Base-by-base conservation (phyloP, 2,888 invertebrate species). In the Tipula unca region DNA sequence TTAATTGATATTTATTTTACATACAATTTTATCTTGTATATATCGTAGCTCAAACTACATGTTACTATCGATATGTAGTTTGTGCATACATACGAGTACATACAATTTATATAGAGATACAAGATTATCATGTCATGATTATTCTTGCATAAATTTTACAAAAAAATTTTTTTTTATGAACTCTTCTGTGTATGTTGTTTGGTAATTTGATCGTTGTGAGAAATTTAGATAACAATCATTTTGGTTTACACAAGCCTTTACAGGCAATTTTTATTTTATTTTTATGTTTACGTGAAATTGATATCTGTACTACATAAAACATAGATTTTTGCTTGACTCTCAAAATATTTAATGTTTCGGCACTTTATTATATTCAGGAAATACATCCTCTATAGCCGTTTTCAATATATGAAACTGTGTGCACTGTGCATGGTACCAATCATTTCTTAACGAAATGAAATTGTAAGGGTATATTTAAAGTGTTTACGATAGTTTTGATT, bases 1-100 rank as follows among this genome's bases (percentile, higher is more conserved):
- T 69, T 69, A 69, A 69, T 69, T 69, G 69, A 69, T 69, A 69
- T 69, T 69, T 69, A 25, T 69, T 69, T 69, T 69, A 69, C 69
- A 25, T 25, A 69, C 8, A 69, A 13, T 10, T 20, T 69, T 25
- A 69, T 69, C 69, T 25, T 25, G 20, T 69, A 69, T 10, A 6
- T 17, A 39, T n/a, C 25, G 25, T 25, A 25, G 69, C 8, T 17
- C 20, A 17, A 48, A 17, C 17, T 48, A 48, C 48, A 17, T 48
- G 6, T 48, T 48, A 48, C 6, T 17, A 17, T 69, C 10, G n/a
- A 48, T 69, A 69, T 69, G 69, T 69, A 54, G 3, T 3, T 17
- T 17, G 17, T 54, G 13, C 8, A 20, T n/a, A 25, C 25, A 25
- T 69, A 69, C 69, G 8, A 20, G 39, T 48, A 20, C 14, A 20